Evolutionary conservation across 2,113 vertebrate species (phyloP).

Genomic region (Actinemys pallida): DNA sequence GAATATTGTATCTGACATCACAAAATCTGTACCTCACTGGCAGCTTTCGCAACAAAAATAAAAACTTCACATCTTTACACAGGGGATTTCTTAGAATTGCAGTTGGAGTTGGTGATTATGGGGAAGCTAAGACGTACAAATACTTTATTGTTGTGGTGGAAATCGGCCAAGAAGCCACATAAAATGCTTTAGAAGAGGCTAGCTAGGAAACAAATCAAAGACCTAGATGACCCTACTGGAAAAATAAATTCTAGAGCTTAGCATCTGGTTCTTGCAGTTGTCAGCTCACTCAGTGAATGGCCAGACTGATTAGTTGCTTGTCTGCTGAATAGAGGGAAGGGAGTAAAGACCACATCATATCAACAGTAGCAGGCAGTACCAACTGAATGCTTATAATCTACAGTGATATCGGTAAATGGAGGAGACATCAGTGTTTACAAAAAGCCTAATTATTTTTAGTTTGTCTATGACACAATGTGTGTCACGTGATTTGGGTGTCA

Average conservation of each 20-base stretch:
- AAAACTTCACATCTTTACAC: conserved; percentile 24
- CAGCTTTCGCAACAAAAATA: conserved; percentile 50
- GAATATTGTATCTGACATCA: conserved; percentile 41
- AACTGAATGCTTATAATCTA: background rate
- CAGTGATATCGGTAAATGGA: background rate
- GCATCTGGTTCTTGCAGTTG: conserved; percentile 66
- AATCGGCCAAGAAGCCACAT: conserved; percentile 56
- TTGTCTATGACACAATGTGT: background rate
- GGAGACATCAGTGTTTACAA: background rate
- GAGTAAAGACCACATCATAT: conserved; percentile 16
- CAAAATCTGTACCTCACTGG: conserved; percentile 35
- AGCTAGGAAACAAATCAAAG: conserved; percentile 63
- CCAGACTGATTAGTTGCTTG: conserved; percentile 47
- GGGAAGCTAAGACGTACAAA: conserved; percentile 43
- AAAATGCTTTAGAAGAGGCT: conserved; percentile 62
- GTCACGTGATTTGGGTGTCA: background rate
- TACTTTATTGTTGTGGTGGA: conserved; percentile 46
- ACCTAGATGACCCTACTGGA: conserved; percentile 57
- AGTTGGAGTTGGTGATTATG: conserved; percentile 31
- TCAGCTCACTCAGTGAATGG: conserved; percentile 56
- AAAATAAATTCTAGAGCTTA: conserved; percentile 64
- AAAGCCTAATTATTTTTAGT: background rate
- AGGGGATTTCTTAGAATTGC: conserved; percentile 46
- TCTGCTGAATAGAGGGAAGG: conserved; percentile 1
- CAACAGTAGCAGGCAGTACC: conserved; percentile 24